Evolutionary conservation across 2,113 vertebrate genomes (phyloP), one percentile per base, ranked within the genome.

Genomic region (Dromas ardeola): DNA sequence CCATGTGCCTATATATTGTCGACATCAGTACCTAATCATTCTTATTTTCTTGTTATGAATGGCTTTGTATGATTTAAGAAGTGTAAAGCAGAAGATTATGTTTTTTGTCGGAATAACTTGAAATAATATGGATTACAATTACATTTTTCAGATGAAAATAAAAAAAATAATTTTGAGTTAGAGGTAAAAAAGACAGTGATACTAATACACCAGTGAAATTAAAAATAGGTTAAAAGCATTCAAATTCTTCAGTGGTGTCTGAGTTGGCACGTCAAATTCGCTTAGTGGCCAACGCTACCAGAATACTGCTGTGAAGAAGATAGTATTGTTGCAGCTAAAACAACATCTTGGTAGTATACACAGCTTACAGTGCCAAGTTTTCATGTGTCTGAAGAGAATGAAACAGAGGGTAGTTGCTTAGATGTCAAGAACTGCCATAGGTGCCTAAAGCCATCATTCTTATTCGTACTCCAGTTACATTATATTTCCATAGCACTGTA

Each of bases 61-160:
- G 88, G 18, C 66, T 92, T 63, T 78, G 92, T 71, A 36, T 53
- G 22, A 92, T 91, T 96, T 95, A 77, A 94, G 72, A 72, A 61
- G 11, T 78, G 42, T 83, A 32, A 73, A 78, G 62, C 27, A 88
- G 50, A 70, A 61, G 15, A 61, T 66, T 73, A 52, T 85, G 42
- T 13, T 91, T 93, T 84, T 59, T 84, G 96, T 93, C 72, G 95
- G 83, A 67, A 90, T 53, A 92, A 82, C 3, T 81, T 88, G 94
- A 85, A 96, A 73, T 88, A 88, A 87, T 76, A 89, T 90, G 55
- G 50, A 50, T 95, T 79, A 69, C 42, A 45, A 93, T 95, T 86
- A 80, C 45, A 88, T 94, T 97, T 93, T 90, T 88, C 81, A 90
- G 65, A 86, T 88, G 55, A 95, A 95, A 96, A 95, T 82, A 52